Evolutionary conservation across 1,140 invertebrate species (phyloP), one percentile per base, ranked within the genome.

Genomic region (Chlorops oryzae): DNA sequence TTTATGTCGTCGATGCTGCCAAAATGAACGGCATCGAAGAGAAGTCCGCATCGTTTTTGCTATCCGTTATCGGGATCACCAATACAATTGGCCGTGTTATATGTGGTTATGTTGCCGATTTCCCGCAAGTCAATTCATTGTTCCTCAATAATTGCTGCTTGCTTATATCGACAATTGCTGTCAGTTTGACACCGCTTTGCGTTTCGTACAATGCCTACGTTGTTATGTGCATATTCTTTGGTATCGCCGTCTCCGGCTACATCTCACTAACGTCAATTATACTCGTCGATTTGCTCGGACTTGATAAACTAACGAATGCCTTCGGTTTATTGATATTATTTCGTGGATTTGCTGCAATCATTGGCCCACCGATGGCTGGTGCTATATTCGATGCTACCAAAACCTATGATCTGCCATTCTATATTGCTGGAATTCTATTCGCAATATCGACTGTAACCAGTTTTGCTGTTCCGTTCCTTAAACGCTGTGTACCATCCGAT

Each of bases 221-320:
- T 20, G 72, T 81, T 3, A 88, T 93, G 70, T 82, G 92, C n/a
- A 81, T 92, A 41, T 84, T 92, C 59, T 99, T 98, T 72, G 96
- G 96, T 46, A 77, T 98, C 52, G 92, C 94, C 63, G 89, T 98
- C 49, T 93, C 95, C 56, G 94, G 93, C 24, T 98, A 96, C 73
- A 96, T 98, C 59, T 96, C 93, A 1, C 75, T 99, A 34, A 98
- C 95, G 27, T 98, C 96, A 17, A 98, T 98, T 66, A 96, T 99
- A 62, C 78, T 99, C 40, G 94, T 96, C 56, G 95, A 98, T 65
- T 76, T 98, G 15, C 78, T 99, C 25, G 96, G 96, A 12, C 76
- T 98, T 61, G 93, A 97, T 59, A 92, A 92, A 73, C 75, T 98
- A 52, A 97, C 95, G 32, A 98, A 95, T 70, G 93, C 94, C 18